Evolutionary conservation across 2,888 invertebrate species (phyloP).

Genomic region (Drosophila nigricruria): DNA sequence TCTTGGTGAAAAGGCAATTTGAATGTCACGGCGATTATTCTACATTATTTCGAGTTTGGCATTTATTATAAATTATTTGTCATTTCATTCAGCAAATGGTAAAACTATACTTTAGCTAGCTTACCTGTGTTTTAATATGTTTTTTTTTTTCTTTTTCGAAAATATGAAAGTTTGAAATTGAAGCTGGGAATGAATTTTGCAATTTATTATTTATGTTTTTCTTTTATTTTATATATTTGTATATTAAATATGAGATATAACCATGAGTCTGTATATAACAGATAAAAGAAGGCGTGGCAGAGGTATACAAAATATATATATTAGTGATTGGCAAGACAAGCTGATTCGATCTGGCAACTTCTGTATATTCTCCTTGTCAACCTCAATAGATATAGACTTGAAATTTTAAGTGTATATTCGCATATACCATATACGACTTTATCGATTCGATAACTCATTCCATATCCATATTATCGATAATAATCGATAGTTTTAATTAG

Average conservation of each 20-base stretch:
- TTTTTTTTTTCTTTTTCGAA: background rate
- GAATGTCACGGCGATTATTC: conserved; percentile 28
- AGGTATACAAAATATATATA: too few species aligned
- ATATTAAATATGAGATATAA: background rate
- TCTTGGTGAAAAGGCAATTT: conserved; percentile 24
- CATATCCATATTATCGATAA: background rate
- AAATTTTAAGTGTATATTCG: too few species aligned
- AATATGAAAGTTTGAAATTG: background rate
- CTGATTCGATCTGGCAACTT: too few species aligned
- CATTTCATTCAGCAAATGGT: conserved; percentile 1
- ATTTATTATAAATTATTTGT: conserved; percentile 5
- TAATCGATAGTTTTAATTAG: too few species aligned
- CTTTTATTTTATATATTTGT: background rate
- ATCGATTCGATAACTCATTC: too few species aligned
- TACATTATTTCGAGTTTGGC: conserved; percentile 1
- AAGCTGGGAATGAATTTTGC: background rate
- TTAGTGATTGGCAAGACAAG: too few species aligned
- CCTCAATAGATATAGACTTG: too few species aligned
- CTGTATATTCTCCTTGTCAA: too few species aligned
- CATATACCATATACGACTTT: too few species aligned
- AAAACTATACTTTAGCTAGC: background rate
- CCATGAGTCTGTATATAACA: too few species aligned
- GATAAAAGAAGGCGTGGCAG: too few species aligned
- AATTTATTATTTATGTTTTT: background rate
- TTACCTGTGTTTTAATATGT: background rate